These are phyloP conservation scores for Rhagoletis zephyria DNA, from an alignment of 1,140 invertebrate genomes.

Conservation along the genomic window DNA sequence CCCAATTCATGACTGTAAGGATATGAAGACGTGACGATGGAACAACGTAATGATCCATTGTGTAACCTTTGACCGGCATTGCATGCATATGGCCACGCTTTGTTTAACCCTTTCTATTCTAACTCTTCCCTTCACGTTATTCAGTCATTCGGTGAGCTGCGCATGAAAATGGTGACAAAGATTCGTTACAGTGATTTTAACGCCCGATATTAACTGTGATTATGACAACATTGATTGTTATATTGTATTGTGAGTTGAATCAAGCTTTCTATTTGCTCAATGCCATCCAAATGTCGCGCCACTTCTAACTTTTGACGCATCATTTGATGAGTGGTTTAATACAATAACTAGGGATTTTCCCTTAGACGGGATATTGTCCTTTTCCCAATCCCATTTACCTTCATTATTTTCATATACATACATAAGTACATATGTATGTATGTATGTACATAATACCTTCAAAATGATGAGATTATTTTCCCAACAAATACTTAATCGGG, in stretches of 20 bases:
- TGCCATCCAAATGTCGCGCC: slow-evolving; percentile 2
- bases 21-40: neutral
- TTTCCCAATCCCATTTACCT: neutral
- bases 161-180: slow-evolving; percentile 30
- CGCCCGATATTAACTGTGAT: slow-evolving; percentile 56
- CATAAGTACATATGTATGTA: neutral
- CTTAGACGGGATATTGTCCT: slow-evolving; percentile 5
- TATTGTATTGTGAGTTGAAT: slow-evolving; percentile 54
- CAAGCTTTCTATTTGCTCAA: slow-evolving; percentile 28
- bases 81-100: neutral
- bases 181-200: slow-evolving; percentile 56
- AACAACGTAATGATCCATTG: neutral
- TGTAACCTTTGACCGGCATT: slow-evolving; percentile 42
- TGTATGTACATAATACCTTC: neutral
- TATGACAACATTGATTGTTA: slow-evolving; percentile 54
- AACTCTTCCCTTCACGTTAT: neutral
- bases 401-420: neutral
- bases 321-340: slow-evolving; percentile 48
- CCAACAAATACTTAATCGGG: neutral
- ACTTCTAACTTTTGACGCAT: slow-evolving; percentile 45
- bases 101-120: slow-evolving; percentile 54
- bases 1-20: neutral
- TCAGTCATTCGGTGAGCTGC: neutral
- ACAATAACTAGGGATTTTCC: slow-evolving; percentile 25
- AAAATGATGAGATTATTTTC: slow-evolving; percentile 41